Conservation (phyloP, 2,888 invertebrate species). For the Drosophila picticornis region DNA sequence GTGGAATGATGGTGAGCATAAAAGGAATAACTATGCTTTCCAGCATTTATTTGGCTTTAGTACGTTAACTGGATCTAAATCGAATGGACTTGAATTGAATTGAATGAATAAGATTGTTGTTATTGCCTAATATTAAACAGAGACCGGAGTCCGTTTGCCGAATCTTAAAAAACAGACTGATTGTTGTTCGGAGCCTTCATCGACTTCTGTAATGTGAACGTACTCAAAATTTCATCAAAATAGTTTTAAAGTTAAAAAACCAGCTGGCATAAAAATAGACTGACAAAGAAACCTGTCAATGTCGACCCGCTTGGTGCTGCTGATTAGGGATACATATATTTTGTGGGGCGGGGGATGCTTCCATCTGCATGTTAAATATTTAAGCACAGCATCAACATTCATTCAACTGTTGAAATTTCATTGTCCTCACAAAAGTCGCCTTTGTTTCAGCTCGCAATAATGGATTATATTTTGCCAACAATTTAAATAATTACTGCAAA, state of each 20-base stretch:
- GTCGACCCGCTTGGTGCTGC: neutral
- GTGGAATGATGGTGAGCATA: neutral
- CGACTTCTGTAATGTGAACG: neutral
- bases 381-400: neutral
- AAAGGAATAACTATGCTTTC: neutral
- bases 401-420: constrained; percentile 1
- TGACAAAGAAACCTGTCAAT: neutral
- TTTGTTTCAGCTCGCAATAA: neutral
- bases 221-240: neutral
- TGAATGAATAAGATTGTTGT: neutral
- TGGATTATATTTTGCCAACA: constrained; percentile 10
- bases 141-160: neutral
- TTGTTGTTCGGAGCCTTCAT: too few species aligned
- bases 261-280: neutral
- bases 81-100: constrained; percentile 10
- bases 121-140: neutral
- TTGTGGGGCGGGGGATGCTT: too few species aligned
- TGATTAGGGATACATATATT: neutral
- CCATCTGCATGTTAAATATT: neutral
- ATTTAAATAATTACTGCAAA: constrained; percentile 9
- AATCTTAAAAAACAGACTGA: neutral
- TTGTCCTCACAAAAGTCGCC: neutral
- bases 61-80: constrained; percentile 5
- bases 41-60: constrained; percentile 18
- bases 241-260: neutral